A percentile compares a stretch with the other conserved stretches of the same genome.
These are phyloP conservation scores for Cyprinodon brontotheroides DNA, from an alignment of 2,113 vertebrate species.

Conservation along the genomic window DNA sequence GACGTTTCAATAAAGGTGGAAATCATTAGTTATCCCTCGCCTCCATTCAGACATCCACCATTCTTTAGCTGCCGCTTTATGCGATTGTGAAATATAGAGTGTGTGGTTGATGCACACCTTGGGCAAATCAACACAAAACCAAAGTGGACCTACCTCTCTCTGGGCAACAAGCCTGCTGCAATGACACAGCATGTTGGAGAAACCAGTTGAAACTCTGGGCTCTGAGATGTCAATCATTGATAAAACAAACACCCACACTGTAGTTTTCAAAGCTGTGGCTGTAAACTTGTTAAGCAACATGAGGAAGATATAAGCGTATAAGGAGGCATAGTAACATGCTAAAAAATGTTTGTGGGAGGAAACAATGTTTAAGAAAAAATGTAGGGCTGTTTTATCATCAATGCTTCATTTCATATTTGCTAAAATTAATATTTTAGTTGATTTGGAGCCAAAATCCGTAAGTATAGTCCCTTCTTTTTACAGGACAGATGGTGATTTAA, in stretches of 20 bases:
- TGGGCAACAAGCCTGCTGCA: conserved; percentile 58
- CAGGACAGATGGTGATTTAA: background rate
- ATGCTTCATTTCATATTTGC: background rate
- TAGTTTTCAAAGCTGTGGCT: conserved; percentile 20
- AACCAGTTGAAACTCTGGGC: conserved; percentile 44
- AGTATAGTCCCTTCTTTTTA: background rate
- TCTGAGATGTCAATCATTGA: conserved; percentile 75
- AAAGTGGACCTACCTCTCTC: conserved; percentile 28
- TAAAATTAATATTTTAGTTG: background rate
- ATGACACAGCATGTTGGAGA: conserved; percentile 73
- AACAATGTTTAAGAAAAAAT: background rate
- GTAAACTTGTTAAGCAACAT: background rate
- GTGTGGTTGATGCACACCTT: conserved; percentile 64
- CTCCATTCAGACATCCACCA: conserved; percentile 11
- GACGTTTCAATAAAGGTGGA: conserved; percentile 15
- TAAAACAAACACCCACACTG: conserved; percentile 45
- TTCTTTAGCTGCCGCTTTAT: conserved; percentile 5
- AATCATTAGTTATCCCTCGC: conserved; percentile 46
- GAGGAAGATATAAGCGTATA: background rate
- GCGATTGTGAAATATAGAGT: conserved; percentile 45
- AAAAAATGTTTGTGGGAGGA: background rate
- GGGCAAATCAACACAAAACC: conserved; percentile 62
- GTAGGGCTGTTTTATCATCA: background rate
- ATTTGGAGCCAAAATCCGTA: background rate
- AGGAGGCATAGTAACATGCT: background rate